Evolutionary conservation across 2,888 invertebrate species (phyloP).

Genomic region (Heliconius charithonia): DNA sequence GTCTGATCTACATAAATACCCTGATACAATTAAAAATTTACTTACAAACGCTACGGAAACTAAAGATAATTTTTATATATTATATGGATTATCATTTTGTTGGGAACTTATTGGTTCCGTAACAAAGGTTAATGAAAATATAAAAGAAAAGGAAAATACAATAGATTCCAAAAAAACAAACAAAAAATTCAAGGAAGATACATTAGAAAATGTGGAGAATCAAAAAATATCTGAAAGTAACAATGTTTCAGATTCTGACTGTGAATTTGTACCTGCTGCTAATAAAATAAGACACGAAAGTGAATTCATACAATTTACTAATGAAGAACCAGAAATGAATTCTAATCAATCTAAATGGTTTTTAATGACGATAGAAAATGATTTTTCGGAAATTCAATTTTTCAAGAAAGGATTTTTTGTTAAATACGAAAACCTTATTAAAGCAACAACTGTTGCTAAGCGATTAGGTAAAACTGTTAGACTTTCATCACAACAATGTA

Average conservation of each 20-base stretch:
- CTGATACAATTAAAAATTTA: slow-evolving; percentile 69
- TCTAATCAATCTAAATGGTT: slow-evolving; percentile 77
- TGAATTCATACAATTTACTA: slow-evolving; percentile 1
- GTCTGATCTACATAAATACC: slow-evolving; percentile 68
- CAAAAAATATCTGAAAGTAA: slow-evolving; percentile 18
- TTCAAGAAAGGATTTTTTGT: slow-evolving; percentile 79
- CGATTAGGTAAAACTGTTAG: slow-evolving; percentile 77
- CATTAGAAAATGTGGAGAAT: slow-evolving; percentile 18
- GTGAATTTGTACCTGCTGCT: background rate
- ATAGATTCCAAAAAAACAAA: background rate
- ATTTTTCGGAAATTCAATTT: slow-evolving; percentile 81
- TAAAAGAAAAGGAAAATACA: background rate
- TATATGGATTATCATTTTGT: slow-evolving; percentile 68
- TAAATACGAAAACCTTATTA: slow-evolving; percentile 78
- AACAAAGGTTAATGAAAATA: slow-evolving; percentile 56
- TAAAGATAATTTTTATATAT: slow-evolving; percentile 72
- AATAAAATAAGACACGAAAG: background rate
- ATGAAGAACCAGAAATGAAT: slow-evolving; percentile 19
- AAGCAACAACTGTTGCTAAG: slow-evolving; percentile 76
- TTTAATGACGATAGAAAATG: slow-evolving; percentile 80
- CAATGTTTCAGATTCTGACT: slow-evolving; percentile 25
- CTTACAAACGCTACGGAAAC: slow-evolving; percentile 63
- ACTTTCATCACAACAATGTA: slow-evolving; percentile 68
- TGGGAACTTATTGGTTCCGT: slow-evolving; percentile 77
- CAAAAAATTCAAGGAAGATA: background rate